These are phyloP conservation scores for Heliconius ismenius DNA, from an alignment of 2,888 invertebrate genomes.

Conservation along the genomic window DNA sequence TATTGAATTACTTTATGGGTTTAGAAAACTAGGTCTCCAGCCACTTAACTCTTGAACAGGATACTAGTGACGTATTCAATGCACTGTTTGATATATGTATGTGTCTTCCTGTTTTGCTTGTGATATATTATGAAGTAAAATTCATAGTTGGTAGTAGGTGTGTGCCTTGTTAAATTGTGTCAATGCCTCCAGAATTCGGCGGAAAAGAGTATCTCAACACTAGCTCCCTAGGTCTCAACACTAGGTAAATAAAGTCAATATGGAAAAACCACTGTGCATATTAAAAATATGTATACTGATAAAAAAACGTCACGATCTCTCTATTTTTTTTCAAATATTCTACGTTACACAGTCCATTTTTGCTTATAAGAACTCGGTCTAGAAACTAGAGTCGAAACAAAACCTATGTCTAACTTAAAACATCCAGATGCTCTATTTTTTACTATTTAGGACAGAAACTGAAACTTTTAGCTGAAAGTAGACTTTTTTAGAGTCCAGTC, in stretches of 20 bases:
- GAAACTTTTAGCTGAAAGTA: neutral
- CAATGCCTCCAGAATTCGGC: neutral
- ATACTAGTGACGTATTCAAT: neutral
- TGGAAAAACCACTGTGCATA: too few relatives aligned
- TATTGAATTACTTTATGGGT: slow-evolving; percentile 30
- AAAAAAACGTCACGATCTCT: too few relatives aligned
- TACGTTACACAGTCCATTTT: neutral
- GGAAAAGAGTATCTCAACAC: too few relatives aligned
- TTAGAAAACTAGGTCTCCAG: slow-evolving; percentile 28
- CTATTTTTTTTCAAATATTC: neutral
- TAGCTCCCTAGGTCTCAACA: too few relatives aligned
- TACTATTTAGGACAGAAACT: neutral
- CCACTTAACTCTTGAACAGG: slow-evolving; percentile 34
- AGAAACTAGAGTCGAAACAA: neutral
- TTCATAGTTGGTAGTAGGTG: too few relatives aligned
- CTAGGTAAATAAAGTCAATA: too few relatives aligned
- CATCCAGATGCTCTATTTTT: slow-evolving; percentile 4
- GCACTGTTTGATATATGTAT: neutral
- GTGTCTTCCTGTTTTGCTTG: neutral
- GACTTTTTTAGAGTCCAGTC: neutral
- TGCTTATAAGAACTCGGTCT: neutral
- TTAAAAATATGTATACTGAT: too few relatives aligned
- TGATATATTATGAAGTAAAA: neutral
- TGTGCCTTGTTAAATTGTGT: too few relatives aligned
- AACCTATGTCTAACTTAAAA: neutral